Evolutionary conservation across 2,888 invertebrate species (phyloP).

Genomic region (Campoplex capitator): DNA sequence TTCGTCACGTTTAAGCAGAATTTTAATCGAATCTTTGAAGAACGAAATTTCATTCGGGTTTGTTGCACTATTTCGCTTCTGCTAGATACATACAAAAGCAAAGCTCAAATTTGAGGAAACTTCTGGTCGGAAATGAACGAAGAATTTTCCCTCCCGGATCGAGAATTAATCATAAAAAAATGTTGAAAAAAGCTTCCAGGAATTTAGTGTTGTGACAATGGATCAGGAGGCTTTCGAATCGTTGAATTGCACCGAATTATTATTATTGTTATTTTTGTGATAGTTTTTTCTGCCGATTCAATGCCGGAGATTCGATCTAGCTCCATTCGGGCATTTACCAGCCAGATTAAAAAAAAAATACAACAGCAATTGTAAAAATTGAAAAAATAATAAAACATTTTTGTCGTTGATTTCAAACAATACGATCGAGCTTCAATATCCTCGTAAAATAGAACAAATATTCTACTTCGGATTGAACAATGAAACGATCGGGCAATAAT

Average conservation of each 20-base stretch:
- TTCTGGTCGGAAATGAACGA: neutral
- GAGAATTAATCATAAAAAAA: neutral
- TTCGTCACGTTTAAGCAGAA: no score
- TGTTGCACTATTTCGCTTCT: no score
- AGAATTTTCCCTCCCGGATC: neutral
- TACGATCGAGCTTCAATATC: neutral
- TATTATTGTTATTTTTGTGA: neutral
- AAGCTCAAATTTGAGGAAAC: no score
- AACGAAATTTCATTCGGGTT: no score
- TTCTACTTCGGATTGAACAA: neutral
- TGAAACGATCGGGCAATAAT: conserved; percentile 1
- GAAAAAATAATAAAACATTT: neutral
- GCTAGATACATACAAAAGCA: neutral
- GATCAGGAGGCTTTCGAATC: neutral
- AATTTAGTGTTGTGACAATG: neutral
- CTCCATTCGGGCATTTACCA: neutral
- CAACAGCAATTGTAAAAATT: neutral
- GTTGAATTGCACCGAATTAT: neutral
- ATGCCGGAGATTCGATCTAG: neutral
- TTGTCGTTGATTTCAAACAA: neutral
- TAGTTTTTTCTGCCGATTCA: neutral
- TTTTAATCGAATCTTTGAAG: no score
- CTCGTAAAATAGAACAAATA: neutral
- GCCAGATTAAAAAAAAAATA: neutral
- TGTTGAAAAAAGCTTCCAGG: neutral